phyloP scores from a whole-genome alignment of 1,140 invertebrate species.

The Bombus superbus region DNA sequence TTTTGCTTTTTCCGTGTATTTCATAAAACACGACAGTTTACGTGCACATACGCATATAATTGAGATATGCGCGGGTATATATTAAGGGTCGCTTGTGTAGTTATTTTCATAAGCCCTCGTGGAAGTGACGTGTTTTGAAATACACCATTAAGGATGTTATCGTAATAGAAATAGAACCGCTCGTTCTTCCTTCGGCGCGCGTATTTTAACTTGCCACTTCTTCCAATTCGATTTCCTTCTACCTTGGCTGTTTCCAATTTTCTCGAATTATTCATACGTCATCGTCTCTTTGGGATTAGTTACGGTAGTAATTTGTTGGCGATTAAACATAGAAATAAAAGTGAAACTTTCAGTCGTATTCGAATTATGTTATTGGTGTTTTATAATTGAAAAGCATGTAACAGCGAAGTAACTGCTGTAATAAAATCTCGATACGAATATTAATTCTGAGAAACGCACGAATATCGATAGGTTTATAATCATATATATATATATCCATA shows the following conservation, averaged over 20 bases:
- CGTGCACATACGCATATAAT: too few species aligned
- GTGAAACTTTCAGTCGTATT: neutral
- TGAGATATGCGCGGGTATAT: neutral
- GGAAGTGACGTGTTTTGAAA: neutral
- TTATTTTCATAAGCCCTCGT: slow-evolving; percentile 5
- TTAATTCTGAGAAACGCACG: neutral
- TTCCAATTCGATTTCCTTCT: too few species aligned
- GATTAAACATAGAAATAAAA: neutral
- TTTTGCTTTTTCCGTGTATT: too few species aligned
- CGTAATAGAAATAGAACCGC: neutral
- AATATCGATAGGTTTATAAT: neutral
- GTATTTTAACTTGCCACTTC: too few species aligned
- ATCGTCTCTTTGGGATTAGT: neutral
- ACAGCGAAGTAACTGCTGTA: neutral
- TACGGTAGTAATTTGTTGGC: neutral
- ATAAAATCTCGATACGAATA: neutral
- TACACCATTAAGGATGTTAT: slow-evolving; percentile 7
- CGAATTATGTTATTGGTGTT: neutral
- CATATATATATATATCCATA: neutral
- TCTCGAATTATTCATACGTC: neutral
- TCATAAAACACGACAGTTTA: neutral
- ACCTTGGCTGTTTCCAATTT: too few species aligned
- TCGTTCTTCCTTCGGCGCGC: too few species aligned
- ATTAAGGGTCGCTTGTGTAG: slow-evolving; percentile 12
- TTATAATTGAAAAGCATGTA: neutral